phyloP scores from a whole-genome alignment of 1,140 invertebrate species.

The Drosophila prosaltans region DNA sequence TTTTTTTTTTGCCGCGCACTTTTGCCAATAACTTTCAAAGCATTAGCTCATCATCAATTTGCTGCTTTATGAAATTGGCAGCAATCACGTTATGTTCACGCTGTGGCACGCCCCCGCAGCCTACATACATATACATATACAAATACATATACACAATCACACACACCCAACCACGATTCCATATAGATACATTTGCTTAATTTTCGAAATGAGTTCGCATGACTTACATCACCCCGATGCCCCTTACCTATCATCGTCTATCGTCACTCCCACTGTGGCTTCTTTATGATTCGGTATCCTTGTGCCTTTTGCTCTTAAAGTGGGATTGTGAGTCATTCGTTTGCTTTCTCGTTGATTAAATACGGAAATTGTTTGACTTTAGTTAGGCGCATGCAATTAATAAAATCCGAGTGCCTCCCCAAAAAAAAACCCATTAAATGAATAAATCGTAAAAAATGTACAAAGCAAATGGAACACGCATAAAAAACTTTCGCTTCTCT shows the following conservation, averaged over 20 bases:
- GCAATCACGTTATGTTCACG: slow-evolving; percentile 67
- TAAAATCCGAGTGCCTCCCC: slow-evolving; percentile 59
- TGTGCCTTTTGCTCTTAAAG: slow-evolving; percentile 29
- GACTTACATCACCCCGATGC: slow-evolving; percentile 40
- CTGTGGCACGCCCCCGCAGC: slow-evolving; percentile 53
- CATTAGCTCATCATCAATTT: slow-evolving; percentile 73
- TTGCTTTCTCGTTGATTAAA: slow-evolving; percentile 76
- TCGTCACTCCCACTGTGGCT: slow-evolving; percentile 38
- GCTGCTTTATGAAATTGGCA: slow-evolving; percentile 63
- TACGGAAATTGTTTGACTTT: slow-evolving; percentile 73
- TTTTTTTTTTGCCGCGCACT: slow-evolving; percentile 21
- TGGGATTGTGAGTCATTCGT: slow-evolving; percentile 58
- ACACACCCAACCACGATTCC: slow-evolving; percentile 20
- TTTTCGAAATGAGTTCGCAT: slow-evolving; percentile 69
- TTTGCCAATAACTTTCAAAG: slow-evolving; percentile 56
- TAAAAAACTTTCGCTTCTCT: slow-evolving; percentile 23
- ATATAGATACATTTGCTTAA: slow-evolving; percentile 53
- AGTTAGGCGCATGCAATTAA: slow-evolving; percentile 73
- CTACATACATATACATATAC: slow-evolving; percentile 30
- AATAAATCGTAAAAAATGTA: slow-evolving; percentile 36
- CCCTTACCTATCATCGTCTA: slow-evolving; percentile 1
- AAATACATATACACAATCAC: slow-evolving; percentile 17
- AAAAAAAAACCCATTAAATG: slow-evolving; percentile 40
- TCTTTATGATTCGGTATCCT: slow-evolving; percentile 42
- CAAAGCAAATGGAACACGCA: slow-evolving; percentile 25